Conservation (phyloP, 1,140 invertebrate species). For the Apis mellifera region DNA sequence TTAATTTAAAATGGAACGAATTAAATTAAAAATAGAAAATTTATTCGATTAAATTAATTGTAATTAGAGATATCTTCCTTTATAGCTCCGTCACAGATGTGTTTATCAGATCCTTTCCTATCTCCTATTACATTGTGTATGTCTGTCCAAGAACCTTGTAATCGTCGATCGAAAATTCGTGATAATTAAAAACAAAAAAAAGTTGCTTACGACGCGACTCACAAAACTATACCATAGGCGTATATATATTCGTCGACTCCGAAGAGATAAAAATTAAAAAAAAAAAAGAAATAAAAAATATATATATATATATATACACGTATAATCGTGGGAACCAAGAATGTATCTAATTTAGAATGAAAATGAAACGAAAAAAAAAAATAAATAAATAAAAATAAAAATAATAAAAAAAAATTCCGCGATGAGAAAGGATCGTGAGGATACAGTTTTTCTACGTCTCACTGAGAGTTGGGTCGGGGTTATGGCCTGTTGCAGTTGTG, state of each 20-base stretch:
- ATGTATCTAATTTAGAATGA: conserved; percentile 1
- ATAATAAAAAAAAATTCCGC: conserved; percentile 20
- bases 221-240: not conserved
- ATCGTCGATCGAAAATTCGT: conserved; percentile 32
- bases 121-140: conserved; percentile 21
- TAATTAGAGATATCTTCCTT: not conserved
- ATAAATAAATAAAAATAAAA: conserved; percentile 26
- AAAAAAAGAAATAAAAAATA: not conserved
- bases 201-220: not conserved
- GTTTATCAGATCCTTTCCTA: conserved; percentile 8
- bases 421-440: conserved; percentile 43
- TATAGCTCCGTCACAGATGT: conserved; percentile 23
- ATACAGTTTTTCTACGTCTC: conserved; percentile 54
- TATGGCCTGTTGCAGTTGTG: conserved; percentile 79
- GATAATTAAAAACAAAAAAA: conserved; percentile 11
- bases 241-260: not conserved
- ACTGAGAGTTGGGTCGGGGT: conserved; percentile 65
- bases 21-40: not conserved
- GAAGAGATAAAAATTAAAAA: conserved; percentile 13
- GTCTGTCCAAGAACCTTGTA: conserved; percentile 37
- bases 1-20: not conserved
- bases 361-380: conserved; percentile 3
- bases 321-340: not conserved
- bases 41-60: not conserved
- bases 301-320: not conserved